Conservation (phyloP, 37 sponge, comb jelly and placozoan genomes). For the Crambe crambe region DNA sequence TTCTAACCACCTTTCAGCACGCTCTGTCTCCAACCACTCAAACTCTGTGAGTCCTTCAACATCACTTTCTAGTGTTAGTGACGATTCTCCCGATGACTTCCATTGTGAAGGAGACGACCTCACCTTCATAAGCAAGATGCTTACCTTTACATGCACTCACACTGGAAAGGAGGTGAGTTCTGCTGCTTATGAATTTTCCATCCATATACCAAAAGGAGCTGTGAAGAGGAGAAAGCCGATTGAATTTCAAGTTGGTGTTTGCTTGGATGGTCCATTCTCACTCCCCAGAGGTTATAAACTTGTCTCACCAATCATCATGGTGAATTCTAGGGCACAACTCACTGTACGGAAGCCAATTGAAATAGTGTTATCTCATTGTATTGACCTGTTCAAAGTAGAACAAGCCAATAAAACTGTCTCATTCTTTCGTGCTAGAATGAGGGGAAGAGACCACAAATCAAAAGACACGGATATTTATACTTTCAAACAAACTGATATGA, state of each 20-base stretch:
- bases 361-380: slow-evolving; percentile 23
- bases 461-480: background rate
- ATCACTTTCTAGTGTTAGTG: too few species aligned
- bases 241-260: slow-evolving; percentile 27
- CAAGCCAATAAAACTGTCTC: too few species aligned
- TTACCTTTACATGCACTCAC: slow-evolving; percentile 1
- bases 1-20: too few species aligned
- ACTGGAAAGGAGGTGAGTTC: background rate
- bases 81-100: too few species aligned
- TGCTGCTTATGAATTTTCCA: slow-evolving; percentile 4
- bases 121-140: background rate
- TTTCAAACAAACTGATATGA: background rate
- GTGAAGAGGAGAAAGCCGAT: slow-evolving; percentile 21
- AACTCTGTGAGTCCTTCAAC: too few species aligned
- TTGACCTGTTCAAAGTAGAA: background rate
- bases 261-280: slow-evolving; percentile 32
- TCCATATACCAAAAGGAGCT: slow-evolving; percentile 22
- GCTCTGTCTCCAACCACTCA: too few species aligned
- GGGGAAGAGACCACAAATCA: background rate
- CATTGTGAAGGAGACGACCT: background rate
- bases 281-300: background rate
- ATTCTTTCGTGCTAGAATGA: background rate
- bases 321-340: slow-evolving; percentile 5
- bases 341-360: slow-evolving; percentile 27
- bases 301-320: slow-evolving; percentile 34